phyloP scores from a whole-genome alignment of 2,888 invertebrate species.

The Pandemis heparana region DNA sequence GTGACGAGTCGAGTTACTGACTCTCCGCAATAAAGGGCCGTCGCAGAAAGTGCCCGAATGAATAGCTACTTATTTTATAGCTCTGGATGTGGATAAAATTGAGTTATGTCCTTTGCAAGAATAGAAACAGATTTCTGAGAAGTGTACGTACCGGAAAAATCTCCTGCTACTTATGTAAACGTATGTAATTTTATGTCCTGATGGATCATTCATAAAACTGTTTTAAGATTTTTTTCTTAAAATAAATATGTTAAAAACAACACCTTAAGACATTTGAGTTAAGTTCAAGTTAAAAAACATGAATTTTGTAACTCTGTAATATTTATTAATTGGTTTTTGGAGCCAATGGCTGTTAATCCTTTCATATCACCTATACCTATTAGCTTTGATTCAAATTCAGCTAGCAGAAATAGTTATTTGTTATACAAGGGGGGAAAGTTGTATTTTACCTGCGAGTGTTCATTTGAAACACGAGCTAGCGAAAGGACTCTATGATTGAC shows the following conservation, averaged over 20 bases:
- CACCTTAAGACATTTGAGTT: neutral
- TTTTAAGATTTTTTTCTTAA: neutral
- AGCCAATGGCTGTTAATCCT: no score
- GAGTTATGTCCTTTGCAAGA: constrained; percentile 33
- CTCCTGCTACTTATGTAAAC: neutral
- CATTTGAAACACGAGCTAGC: no score
- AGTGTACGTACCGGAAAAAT: neutral
- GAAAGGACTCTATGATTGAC: no score
- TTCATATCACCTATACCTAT: no score
- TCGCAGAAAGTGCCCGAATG: constrained; percentile 52
- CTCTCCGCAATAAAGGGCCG: constrained; percentile 58
- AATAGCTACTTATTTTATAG: constrained; percentile 42
- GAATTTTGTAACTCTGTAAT: no score
- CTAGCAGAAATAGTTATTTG: no score
- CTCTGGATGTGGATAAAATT: constrained; percentile 38
- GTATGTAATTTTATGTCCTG: neutral
- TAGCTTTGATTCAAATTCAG: no score
- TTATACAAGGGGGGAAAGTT: no score
- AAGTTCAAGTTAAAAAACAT: neutral
- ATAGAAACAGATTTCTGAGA: constrained; percentile 19
- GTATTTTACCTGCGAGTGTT: no score
- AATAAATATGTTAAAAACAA: neutral
- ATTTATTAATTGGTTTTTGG: no score
- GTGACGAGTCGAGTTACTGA: constrained; percentile 56
- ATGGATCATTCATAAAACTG: neutral